A percentile compares a stretch with the other conserved stretches of the same genome.
These are phyloP conservation scores for Exocentrus adspersus DNA, from an alignment of 2,888 invertebrate genomes.

Conservation along the genomic window DNA sequence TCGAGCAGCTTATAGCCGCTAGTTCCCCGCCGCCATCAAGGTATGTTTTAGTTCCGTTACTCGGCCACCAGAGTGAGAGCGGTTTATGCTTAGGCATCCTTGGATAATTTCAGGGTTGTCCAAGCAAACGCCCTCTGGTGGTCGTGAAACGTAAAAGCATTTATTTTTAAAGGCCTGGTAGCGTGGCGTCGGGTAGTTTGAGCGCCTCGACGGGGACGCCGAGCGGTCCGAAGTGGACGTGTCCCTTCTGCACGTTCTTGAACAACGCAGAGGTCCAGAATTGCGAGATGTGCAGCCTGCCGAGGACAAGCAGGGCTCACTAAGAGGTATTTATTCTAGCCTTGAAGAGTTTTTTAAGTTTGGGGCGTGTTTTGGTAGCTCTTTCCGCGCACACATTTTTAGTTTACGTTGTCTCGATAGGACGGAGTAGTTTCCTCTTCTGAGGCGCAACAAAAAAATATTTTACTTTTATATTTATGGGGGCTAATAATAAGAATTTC, in stretches of 20 bases:
- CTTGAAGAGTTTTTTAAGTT: too few species aligned
- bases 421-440: neutral
- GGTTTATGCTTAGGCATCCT: too few species aligned
- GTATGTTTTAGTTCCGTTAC: constrained; percentile 47
- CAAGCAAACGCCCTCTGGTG: too few species aligned
- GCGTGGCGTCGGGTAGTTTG: constrained; percentile 60
- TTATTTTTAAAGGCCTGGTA: constrained; percentile 58
- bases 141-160: too few species aligned
- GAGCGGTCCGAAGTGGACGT: constrained; percentile 80
- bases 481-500: too few species aligned
- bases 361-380: too few species aligned
- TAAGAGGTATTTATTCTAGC: constrained; percentile 34
- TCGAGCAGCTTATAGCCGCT: constrained; percentile 79
- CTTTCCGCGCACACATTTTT: neutral
- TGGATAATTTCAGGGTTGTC: too few species aligned
- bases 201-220: constrained; percentile 57
- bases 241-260: constrained; percentile 92
- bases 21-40: constrained; percentile 63
- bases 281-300: constrained; percentile 95
- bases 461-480: neutral
- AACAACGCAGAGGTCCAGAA: constrained; percentile 79
- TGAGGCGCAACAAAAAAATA: neutral
- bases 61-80: too few species aligned
- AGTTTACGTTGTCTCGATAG: too few species aligned
- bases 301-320: constrained; percentile 67